Evolutionary conservation across 2,113 vertebrate species (phyloP), one percentile per base, ranked within the genome.

Genomic region (Boulengeromyrus knoepffleri): DNA sequence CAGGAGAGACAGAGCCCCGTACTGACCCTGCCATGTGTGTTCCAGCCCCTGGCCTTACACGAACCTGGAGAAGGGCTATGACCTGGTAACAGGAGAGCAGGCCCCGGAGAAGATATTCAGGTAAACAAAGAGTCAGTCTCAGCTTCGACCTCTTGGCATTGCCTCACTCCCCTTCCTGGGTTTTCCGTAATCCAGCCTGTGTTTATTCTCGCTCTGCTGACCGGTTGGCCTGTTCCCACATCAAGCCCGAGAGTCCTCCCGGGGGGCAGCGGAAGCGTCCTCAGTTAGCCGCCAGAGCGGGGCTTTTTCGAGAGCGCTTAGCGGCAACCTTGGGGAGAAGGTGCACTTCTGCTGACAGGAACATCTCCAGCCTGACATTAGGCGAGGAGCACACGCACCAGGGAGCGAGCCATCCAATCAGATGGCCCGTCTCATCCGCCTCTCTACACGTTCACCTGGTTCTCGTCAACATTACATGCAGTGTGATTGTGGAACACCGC

Each of bases 41-140:
- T 62, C 0, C 93, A 99, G 98, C 91, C 99, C 99, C 0, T 99
- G 99, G 99, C 99, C 99, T 7, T 99, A 99, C 80, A 98, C 97
- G 0, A 98, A 98, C 0, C 95, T 99, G 0, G 99, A 99, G 93
- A 97, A 97, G 86, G 99, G 99, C 52, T 99, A 99, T 0, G 98
- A 99, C 93, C 94, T 99, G 93, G 98, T 99, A 89, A 99, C 98
- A 1, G 98, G 98, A 77, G 97, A 98, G 90, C 99, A 99, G 93
- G 98, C 99, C 0, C 98, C 99, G 0, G 99, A 99, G 95, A 99
- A 97, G 94, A 99, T 99, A 89, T 98, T 99, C 97, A 98, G 99
- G 99, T 99, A 95, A 95, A 95, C 10, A 4, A 92, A 77, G 84
- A 17, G 62, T 85, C 47, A 77, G 86, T 91, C 89, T 58, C 47